Base-by-base conservation (phyloP, 2,888 invertebrate genomes). In the Aphodius sticticus region DNA sequence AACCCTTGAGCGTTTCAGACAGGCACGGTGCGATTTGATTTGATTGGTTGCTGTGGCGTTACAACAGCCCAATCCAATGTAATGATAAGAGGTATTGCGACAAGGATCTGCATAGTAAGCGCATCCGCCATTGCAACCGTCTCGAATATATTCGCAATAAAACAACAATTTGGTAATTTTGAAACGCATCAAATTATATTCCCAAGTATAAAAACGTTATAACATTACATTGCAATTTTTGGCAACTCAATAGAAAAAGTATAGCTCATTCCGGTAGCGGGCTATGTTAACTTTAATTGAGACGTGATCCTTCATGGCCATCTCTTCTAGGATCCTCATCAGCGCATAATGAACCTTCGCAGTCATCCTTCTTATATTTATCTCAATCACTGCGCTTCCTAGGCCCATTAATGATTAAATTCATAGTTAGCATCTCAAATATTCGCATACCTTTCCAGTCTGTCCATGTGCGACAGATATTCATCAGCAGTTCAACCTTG, bases 401-500 rank as follows among this genome's bases (percentile, higher is more conserved):
- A 37, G 9, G 70, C 53, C 12, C 53, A 53, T 76, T 14, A n/a
- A 76, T n/a, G 16, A 37, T 74, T 9, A 26, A 36, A 74, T 7
- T 16, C 7, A 74, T 74, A 36, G 14, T 15, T 14, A 26, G n/a
- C 12, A 74, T 72, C 6, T 53, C 53, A 53, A 53, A 53, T 53
- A 53, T 53, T 53, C 12, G 53, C 53, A 53, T 76, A 78, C 78
- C 79, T 69, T 79, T 77, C 53, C 37, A 36, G 16, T 79, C 74
- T n/a, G 77, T 74, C 79, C 79, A 79, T 15, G 77, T 79, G 7
- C 74, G 72, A 16, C 79, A 79, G n/a, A 79, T 74, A 69, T 90
- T 88, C 78, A 87, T 84, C 74, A 91, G 82, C 6, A 90, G 87
- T 74, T 89, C 87, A 80, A 91, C 86, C 82, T 86, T 89, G 15